These are phyloP conservation scores for Thymallus thymallus DNA, from an alignment of 2,113 vertebrate species.

Conservation along the genomic window DNA sequence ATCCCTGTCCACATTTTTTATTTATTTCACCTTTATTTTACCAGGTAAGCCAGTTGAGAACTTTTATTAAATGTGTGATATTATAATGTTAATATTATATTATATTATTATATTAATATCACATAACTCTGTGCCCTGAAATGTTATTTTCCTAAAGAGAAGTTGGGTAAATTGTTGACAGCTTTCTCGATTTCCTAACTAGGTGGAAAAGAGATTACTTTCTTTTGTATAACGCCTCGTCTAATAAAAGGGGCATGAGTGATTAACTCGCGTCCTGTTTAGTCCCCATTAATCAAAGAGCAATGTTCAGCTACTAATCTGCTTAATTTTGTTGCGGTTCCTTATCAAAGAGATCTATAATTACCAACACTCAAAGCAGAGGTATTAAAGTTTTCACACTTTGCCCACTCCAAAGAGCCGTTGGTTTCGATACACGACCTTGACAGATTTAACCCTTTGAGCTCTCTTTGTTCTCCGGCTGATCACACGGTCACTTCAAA, in stretches of 20 bases:
- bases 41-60: no score
- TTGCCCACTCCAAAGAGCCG: slow-evolving; percentile 57
- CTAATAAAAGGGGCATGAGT: slow-evolving; percentile 6
- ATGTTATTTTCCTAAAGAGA: no score
- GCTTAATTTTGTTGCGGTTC: slow-evolving; percentile 42
- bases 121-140: no score
- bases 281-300: slow-evolving; percentile 64
- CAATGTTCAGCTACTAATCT: slow-evolving; percentile 58
- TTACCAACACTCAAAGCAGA: slow-evolving; percentile 31
- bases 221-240: no score
- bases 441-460: slow-evolving; percentile 34
- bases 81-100: no score
- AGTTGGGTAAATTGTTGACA: no score
- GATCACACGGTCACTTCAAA: slow-evolving; percentile 65
- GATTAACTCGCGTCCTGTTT: slow-evolving; percentile 46
- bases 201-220: no score
- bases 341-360: slow-evolving; percentile 55
- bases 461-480: slow-evolving; percentile 20
- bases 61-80: no score
- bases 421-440: slow-evolving; percentile 63
- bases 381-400: slow-evolving; percentile 46
- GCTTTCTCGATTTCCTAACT: no score
- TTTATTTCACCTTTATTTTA: no score
- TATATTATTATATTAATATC: no score
- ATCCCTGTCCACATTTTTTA: no score